Conservation (phyloP, 2,113 vertebrate genomes). For the Corythoichthys haematopterus region DNA sequence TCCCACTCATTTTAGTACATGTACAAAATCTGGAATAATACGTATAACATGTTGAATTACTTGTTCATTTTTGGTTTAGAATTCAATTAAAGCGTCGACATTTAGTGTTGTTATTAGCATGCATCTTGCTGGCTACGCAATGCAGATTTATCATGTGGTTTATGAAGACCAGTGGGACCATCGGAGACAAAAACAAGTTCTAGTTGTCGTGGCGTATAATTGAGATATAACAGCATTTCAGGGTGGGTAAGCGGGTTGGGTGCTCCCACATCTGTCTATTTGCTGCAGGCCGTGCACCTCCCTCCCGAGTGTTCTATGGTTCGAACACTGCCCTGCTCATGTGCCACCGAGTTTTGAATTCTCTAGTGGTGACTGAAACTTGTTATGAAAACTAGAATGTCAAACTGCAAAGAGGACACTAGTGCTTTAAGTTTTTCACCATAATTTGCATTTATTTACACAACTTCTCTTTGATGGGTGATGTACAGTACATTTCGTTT, state of each 20-base stretch:
- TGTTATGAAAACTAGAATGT: neutral
- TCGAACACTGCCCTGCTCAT: slow-evolving; percentile 14
- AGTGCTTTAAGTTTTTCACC: neutral
- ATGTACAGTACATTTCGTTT: too few species aligned
- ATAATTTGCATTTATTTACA: neutral
- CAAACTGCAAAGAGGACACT: neutral
- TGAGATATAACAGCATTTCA: neutral
- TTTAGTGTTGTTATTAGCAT: neutral
- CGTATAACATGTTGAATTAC: neutral
- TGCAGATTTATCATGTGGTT: slow-evolving; percentile 74
- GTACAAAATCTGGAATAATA: neutral
- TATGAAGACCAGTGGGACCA: slow-evolving; percentile 17
- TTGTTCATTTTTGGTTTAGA: neutral
- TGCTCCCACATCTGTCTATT: slow-evolving; percentile 15
- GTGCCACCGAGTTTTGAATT: neutral
- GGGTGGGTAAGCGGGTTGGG: neutral
- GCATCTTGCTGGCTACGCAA: slow-evolving; percentile 73
- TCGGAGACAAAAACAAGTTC: slow-evolving; percentile 44
- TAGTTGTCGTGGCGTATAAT: slow-evolving; percentile 12
- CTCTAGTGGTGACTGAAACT: neutral
- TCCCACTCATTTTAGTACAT: slow-evolving; percentile 2
- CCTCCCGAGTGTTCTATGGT: slow-evolving; percentile 10
- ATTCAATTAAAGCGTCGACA: neutral
- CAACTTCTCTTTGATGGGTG: neutral
- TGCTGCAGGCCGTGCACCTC: slow-evolving; percentile 55